Base-by-base conservation (phyloP, 2,113 vertebrate species). In the Pyxicephalus adspersus region DNA sequence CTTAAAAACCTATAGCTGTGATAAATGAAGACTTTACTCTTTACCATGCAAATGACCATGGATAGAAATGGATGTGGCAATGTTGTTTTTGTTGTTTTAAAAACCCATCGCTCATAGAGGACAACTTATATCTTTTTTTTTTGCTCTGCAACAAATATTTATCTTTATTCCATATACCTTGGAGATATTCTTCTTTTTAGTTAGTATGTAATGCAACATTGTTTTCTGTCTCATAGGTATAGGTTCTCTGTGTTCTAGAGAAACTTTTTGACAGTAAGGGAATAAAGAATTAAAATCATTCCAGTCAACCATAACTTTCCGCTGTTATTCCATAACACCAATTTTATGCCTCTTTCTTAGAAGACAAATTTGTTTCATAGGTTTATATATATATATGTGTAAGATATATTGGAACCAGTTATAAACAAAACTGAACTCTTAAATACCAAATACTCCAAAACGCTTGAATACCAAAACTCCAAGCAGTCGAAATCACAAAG, bases 11-110 rank as follows among this genome's bases (percentile, higher is more conserved):
- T 58, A 19, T 38, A 54, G 68, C 23, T 5, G 31, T 66, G 70
- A 82, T 82, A 64, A 82, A 82, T 82, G 63, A 66, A 22, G 63
- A 51, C 70, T 28, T 66, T 23, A 65, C 34, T 6, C 57, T 82
- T 58, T 82, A 66, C 26, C 50, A 75, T 82, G 68, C 79, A 81
- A 81, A 81, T 81, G 20, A 19, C 16, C 9, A 65, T 20, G 18
- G 29, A 64, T 60, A 34, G 22, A 81, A 50, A 73, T 74, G 51
- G 50, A 65, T 64, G 38, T 52, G 70, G 60, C 55, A 73, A 73
- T 64, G 60, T 54, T 74, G 25, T 63, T 80, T 61, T 65, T 64
- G 19, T 29, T 5, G 9, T 45, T 58, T 79, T 67, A 25, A 38
- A 26, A 67, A 45, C 64, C 18, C 64, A 68, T 68, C 64, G 23